Evolutionary conservation across 2,113 vertebrate genomes (phyloP), one percentile per base, ranked within the genome.

Genomic region (Indicator indicator): DNA sequence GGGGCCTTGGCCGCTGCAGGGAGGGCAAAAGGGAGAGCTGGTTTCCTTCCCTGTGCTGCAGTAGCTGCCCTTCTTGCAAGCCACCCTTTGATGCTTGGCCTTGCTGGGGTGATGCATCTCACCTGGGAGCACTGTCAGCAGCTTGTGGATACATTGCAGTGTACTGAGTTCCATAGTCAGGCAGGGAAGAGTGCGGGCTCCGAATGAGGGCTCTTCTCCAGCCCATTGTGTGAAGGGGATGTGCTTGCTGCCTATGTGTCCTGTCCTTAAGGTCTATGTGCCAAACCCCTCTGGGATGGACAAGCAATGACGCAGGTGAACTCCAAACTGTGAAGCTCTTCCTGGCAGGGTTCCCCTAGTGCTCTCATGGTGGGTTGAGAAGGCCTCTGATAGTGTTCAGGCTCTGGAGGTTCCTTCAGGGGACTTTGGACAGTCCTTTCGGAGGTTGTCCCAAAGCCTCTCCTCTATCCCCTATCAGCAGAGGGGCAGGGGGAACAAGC

Each of bases 271-370:
- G 72, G 73, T 90, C 55, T 83, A 15, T 26, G 86, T 96, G 91
- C 94, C 94, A 85, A 91, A 91, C 42, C 38, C 69, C 40, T 42
- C 26, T 32, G 48, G 67, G 69, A 54, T n/a, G n/a, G 70, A 81
- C 28, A 30, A 81, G 60, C 3, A 2, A 40, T 60, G 65, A 71
- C 50, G 65, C 62, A 55, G 24, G 65, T 2, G 2, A 40, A 69
- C 33, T 83, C 67, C 73, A 60, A 91, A 89, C 88, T 92, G 77
- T 88, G 95, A 86, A 81, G 90, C 50, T 86, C 55, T 69, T 69
- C 59, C 46, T 81, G 63, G 79, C 42, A 62, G 28, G 36, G 54
- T 36, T 32, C 30, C 30, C 21, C 27, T 42, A 2, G 9, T 17
- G 54, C 87, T 88, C 84, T 2, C 3, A 52, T 18, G 71, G 55